Base-by-base conservation (phyloP, 2,888 invertebrate genomes). In the Callosobruchus maculatus region DNA sequence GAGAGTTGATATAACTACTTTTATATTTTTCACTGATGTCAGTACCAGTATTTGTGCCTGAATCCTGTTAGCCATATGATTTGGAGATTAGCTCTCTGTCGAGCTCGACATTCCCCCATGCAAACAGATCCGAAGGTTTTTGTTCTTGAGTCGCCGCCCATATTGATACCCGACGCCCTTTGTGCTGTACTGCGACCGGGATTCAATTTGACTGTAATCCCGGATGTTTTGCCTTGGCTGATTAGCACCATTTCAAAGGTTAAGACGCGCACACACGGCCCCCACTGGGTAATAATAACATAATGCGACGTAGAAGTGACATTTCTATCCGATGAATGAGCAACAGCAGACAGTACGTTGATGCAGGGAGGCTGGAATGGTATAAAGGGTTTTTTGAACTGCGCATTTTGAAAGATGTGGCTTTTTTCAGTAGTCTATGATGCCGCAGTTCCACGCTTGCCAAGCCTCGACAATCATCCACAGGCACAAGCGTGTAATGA, bases 151-250 rank as follows among this genome's bases (percentile, higher is more conserved):
- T 18, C 49, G 7, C 49, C 76, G 76, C 73, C 73, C 71, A 75
- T 72, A 78, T 75, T 79, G 80, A 79, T 77, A 80, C 78, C 76
- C 76, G 80, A 81, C 79, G 79, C 81, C 80, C 77, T 78, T 81
- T 81, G 77, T 80, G 70, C 76, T 75, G 13, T 49, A 49, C 9
- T 18, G 49, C 4, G 18, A 49, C 49, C 49, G 13, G 76, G 80
- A 77, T 77, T 81, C 78, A 78, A 80, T 80, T 74, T 76, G 79
- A 80, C 78, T 80, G 75, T 81, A 80, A 81, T 81, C 81, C 83
- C 80, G 81, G 83, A 82, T 81, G 80, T 82, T 82, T 82, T 80
- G 76, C 79, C 78, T 75, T 74, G 74, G 77, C 77, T 79, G 80
- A 81, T 80, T 82, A 80, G 80, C 76, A 75, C 77, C 79, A 78